Percentiles rank a stretch among this genome's conserved stretches.
These are phyloP conservation scores for Babyrousa celebensis DNA, from an alignment of 2,797 vertebrate genomes.

Conservation along the genomic window DNA sequence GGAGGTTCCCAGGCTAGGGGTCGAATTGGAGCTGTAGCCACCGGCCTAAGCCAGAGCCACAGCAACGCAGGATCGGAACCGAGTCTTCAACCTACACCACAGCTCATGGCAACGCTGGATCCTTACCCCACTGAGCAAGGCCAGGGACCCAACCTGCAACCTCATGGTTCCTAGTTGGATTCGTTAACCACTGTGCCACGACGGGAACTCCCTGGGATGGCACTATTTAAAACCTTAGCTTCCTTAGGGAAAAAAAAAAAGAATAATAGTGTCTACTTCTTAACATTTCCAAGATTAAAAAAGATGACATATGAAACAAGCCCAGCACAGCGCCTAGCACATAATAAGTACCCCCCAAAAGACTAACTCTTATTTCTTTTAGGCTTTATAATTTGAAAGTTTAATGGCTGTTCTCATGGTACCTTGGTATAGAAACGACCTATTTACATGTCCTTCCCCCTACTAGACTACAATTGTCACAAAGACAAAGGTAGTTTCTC, in stretches of 20 bases:
- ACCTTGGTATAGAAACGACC: neutral
- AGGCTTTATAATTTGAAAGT: conserved; percentile 13
- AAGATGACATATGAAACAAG: neutral
- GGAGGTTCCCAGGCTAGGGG: no score
- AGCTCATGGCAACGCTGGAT: no score
- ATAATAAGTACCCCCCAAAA: neutral
- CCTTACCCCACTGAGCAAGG: no score
- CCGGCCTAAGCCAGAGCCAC: no score
- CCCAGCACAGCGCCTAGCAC: neutral
- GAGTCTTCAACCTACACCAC: no score
- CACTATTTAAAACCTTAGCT: neutral
- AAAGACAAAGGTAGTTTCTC: conserved; percentile 20
- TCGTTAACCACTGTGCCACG: no score
- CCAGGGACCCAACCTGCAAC: no score
- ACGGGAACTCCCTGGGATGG: neutral
- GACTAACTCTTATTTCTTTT: neutral
- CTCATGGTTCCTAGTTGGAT: no score
- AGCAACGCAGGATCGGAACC: no score
- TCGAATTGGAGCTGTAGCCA: no score
- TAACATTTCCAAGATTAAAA: conserved; percentile 12
- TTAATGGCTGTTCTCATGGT: neutral
- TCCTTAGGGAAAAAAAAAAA: neutral
- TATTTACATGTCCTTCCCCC: neutral
- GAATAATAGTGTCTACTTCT: neutral
- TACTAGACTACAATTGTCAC: neutral